Base-by-base conservation (phyloP, 2,797 vertebrate genomes). In the Scarus forsteni region DNA sequence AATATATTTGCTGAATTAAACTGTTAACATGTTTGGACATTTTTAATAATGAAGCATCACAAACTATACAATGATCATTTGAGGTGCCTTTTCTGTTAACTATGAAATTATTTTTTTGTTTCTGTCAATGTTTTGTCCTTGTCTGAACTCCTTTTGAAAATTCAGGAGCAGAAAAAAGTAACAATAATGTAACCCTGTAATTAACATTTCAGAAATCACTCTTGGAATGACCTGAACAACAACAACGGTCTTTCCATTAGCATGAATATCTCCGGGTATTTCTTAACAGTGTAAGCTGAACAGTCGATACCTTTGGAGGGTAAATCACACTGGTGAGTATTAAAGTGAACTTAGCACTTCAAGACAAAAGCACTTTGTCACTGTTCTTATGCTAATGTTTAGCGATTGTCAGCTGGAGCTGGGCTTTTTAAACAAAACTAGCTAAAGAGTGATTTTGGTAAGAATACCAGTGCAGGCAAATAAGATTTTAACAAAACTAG, bases 371-470 rank as follows among this genome's bases (percentile, higher is more conserved):
- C 48, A 39, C 40, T 59, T 38, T 61, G 59, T 60, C 54, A 54
- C 50, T 55, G 50, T 83, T 86, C 70, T 84, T 43, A 66, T 74
- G 66, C 46, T 77, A 66, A 81, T 60, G 35, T 6, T 18, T 15
- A 60, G 12, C 16, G 1, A 3, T 39, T 43, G 16, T 66, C 38
- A 71, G 6, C n/a, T 15, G 12, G n/a, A 67, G 52, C 10, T 19
- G 36, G 7, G 6, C 46, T 48, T n/a, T 7, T 71, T 73, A 48
- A 13, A 16, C 4, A 16, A 43, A 51, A 43, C 46, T 15, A 10
- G 19, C 51, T 39, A 42, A 43, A 66, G 44, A 10, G 13, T 40
- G 6, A n/a, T 18, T 16, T 45, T 58, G 18, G 51, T 40, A 6
- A 12, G 43, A 40, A n/a, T 38, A 54, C 52, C 16, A 73, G 16